Percentiles rank a stretch among this genome's conserved stretches.
Evolutionary conservation across 2,113 vertebrate genomes (phyloP).

Genomic region (Eudorcas thomsonii): DNA sequence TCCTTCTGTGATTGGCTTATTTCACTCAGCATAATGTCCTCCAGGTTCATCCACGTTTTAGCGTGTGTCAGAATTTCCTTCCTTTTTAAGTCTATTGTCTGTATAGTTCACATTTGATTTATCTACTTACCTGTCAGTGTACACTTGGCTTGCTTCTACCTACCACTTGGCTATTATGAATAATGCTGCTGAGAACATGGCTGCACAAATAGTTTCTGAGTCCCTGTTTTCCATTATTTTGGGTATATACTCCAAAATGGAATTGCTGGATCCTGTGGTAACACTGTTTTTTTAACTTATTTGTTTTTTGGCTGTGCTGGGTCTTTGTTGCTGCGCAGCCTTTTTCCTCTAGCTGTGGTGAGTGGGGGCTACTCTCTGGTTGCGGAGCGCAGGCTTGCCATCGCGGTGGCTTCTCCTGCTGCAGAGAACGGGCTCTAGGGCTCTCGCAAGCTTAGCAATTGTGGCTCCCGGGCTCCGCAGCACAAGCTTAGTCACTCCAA

Average conservation of each 20-base stretch:
- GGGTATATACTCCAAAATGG: not conserved
- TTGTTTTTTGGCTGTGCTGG: not conserved
- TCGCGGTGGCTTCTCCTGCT: not conserved
- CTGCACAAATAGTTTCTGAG: not conserved
- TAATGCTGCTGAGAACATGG: not conserved
- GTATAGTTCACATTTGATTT: not conserved
- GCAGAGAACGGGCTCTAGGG: not conserved
- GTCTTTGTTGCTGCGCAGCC: not conserved
- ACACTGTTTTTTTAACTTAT: not conserved
- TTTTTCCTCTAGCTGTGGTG: not conserved
- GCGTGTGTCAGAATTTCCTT: not conserved
- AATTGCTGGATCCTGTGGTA: not conserved
- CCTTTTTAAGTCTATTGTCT: not conserved
- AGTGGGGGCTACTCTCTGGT: not conserved
- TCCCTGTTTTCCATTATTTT: not conserved
- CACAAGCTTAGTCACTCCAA: not conserved
- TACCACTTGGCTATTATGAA: not conserved
- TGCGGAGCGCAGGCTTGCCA: rapidly evolving
- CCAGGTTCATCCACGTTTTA: not conserved
- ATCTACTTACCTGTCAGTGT: not conserved
- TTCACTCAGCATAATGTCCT: not conserved
- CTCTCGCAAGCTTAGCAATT: not conserved
- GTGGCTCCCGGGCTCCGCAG: rapidly evolving
- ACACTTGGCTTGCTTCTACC: not conserved
- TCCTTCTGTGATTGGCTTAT: not conserved